Percentiles rank a stretch among this genome's conserved stretches.
Conservation (phyloP, 2,113 vertebrate species). For the Bubo bubo region DNA sequence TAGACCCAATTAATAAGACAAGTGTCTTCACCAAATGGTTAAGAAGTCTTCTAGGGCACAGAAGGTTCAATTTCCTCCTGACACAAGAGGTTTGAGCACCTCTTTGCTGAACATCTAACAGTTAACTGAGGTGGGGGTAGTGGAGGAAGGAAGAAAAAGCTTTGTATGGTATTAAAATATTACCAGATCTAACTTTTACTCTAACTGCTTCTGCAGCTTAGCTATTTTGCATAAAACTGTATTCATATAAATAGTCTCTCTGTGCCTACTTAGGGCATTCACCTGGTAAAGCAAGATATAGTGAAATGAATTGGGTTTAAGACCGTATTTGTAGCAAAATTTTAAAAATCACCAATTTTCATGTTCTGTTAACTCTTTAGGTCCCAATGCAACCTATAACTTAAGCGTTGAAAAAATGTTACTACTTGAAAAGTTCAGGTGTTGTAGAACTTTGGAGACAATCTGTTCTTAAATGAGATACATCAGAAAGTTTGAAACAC, state of each 20-base stretch:
- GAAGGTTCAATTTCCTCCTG: background rate
- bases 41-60: background rate
- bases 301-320: background rate
- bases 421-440: background rate
- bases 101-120: background rate
- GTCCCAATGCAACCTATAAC: background rate
- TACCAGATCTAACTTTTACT: background rate
- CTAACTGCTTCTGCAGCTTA: background rate
- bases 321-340: background rate
- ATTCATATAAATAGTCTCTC: background rate
- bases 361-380: background rate
- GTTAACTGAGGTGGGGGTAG: background rate
- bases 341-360: background rate
- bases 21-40: background rate
- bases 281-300: background rate
- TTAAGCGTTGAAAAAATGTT: background rate
- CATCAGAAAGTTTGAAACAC: background rate
- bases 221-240: background rate
- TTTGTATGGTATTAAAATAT: background rate
- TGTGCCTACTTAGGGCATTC: background rate
- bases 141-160: background rate
- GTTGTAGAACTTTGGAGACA: background rate
- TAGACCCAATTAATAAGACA: accelerated
- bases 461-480: background rate
- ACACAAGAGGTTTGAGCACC: background rate